Evolutionary conservation across 2,113 vertebrate species (phyloP).

Genomic region (Zosterops lateralis): DNA sequence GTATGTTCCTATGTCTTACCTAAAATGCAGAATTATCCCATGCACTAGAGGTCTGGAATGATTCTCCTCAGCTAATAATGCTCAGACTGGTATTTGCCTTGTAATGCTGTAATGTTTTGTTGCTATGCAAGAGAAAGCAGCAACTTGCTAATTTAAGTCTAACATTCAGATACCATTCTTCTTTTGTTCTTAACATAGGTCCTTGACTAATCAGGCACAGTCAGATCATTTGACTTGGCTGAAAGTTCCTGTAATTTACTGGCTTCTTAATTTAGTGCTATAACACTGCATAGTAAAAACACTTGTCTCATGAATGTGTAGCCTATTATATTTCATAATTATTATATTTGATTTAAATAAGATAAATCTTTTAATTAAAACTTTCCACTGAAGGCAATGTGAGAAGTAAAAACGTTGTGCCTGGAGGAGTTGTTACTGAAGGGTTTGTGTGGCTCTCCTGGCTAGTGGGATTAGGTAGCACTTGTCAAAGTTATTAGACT

Average conservation of each 20-base stretch:
- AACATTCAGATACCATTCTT: conserved; percentile 42
- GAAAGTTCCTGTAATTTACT: conserved; percentile 14
- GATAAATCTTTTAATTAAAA: neutral
- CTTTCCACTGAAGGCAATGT: neutral
- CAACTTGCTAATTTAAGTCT: conserved; percentile 50
- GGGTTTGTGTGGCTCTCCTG: neutral
- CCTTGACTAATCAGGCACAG: conserved; percentile 54
- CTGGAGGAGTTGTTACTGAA: neutral
- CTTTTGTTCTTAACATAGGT: conserved; percentile 56
- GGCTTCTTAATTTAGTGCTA: conserved; percentile 2
- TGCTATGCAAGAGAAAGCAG: conserved; percentile 42
- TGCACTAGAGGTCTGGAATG: neutral
- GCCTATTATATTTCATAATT: neutral
- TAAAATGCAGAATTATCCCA: neutral
- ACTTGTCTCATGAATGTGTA: neutral
- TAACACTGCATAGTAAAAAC: neutral
- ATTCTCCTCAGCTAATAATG: conserved; percentile 21
- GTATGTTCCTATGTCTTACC: neutral
- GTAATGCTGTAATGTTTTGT: conserved; percentile 50
- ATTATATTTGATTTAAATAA: neutral
- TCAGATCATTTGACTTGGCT: conserved; percentile 32
- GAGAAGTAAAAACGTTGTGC: neutral
- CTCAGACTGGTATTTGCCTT: conserved; percentile 31
- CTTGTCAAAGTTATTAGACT: neutral
- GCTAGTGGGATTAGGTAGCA: neutral